Conservation (phyloP, 2,888 invertebrate species). For the Drosophila fulvimacula region DNA sequence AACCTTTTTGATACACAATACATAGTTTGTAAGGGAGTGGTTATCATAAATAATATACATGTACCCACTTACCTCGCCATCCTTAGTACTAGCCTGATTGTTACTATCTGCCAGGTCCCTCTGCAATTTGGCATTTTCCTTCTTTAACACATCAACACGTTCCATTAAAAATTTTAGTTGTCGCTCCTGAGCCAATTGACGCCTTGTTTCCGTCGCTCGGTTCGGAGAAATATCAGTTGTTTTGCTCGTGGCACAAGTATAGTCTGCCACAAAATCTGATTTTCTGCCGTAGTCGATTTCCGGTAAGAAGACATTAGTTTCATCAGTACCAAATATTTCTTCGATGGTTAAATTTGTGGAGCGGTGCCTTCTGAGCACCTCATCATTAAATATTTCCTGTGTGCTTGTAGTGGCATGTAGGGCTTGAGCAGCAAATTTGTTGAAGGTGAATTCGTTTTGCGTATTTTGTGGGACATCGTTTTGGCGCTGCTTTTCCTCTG, state of each 20-base stretch:
- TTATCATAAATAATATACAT: background rate
- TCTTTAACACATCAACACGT: constrained; percentile 78
- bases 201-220: constrained; percentile 57
- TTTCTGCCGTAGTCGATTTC: constrained; percentile 6
- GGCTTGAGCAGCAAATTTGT: constrained; percentile 70
- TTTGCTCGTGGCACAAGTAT: background rate
- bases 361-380: background rate
- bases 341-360: constrained; percentile 44
- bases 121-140: constrained; percentile 76
- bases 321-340: constrained; percentile 52
- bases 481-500: constrained; percentile 66
- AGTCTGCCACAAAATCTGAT: background rate
- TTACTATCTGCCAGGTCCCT: constrained; percentile 75
- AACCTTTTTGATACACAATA: constrained; percentile 42
- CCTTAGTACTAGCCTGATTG: constrained; percentile 71
- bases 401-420: constrained; percentile 75
- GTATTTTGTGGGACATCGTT: constrained; percentile 25
- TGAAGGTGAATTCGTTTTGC: constrained; percentile 74
- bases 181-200: constrained; percentile 77
- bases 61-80: constrained; percentile 73
- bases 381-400: constrained; percentile 56
- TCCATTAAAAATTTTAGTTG: constrained; percentile 83
- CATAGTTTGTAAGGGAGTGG: background rate
- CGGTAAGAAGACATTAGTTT: constrained; percentile 42
- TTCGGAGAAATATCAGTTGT: constrained; percentile 2